These are phyloP conservation scores for Frankliniella fusca DNA, from an alignment of 2,888 invertebrate genomes.

Conservation along the genomic window DNA sequence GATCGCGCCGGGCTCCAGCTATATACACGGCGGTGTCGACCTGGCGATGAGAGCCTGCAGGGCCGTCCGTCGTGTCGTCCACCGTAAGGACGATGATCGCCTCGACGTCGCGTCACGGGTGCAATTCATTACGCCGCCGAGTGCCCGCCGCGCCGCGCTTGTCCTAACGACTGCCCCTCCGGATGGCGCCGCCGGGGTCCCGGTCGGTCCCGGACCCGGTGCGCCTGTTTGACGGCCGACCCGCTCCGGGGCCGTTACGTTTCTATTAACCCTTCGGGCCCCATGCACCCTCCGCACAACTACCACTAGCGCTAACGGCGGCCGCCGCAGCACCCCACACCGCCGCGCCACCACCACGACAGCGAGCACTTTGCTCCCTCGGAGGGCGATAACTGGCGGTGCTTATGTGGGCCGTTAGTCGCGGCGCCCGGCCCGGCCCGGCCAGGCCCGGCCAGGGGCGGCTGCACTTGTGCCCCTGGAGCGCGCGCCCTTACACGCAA, in stretches of 20 bases:
- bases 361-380: background rate
- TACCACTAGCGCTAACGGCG: background rate
- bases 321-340: background rate
- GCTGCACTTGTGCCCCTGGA: background rate
- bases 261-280: constrained; percentile 15
- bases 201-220: background rate
- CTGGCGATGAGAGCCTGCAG: too few species aligned
- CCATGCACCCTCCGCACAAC: background rate
- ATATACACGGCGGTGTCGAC: too few species aligned
- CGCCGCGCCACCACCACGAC: background rate
- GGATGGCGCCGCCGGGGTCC: background rate
- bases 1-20: too few species aligned
- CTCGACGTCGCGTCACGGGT: too few species aligned
- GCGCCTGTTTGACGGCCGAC: background rate
- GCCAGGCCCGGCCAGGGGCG: background rate
- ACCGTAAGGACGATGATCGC: too few species aligned
- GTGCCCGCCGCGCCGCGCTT: background rate
- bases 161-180: background rate
- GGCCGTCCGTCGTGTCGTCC: too few species aligned
- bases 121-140: too few species aligned
- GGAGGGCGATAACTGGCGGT: background rate
- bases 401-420: constrained; percentile 6
- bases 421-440: background rate
- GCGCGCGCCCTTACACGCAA: background rate
- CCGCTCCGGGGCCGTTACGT: background rate